Base-by-base conservation (phyloP, 2,797 vertebrate genomes). In the Centroberyx gerrardi region DNA sequence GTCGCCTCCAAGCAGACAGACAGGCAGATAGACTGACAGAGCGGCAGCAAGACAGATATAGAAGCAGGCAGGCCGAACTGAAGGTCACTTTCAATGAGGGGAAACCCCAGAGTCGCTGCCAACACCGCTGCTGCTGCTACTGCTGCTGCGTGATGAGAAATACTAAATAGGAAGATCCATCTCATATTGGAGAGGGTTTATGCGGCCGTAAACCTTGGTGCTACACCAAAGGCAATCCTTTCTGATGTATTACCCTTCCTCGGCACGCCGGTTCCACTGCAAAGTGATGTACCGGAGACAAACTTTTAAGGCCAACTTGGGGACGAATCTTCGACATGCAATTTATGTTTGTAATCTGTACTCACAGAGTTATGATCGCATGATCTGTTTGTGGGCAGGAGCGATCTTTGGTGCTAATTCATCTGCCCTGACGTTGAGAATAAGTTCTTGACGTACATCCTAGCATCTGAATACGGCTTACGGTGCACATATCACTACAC, bases 51-150 rank as follows among this genome's bases (percentile, higher is more conserved):
- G 46, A 66, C 28, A 36, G 72, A 53, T 55, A 49, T 14, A 61
- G 38, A 51, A 51, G 62, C 28, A 51, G 64, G 60, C 72, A 53
- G 48, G 58, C 66, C 49, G 72, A 66, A 7, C 46, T 80, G 78
- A 88, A 90, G 85, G 85, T 89, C 84, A 69, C 18, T 28, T 62
- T 77, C 28, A 72, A 2, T 18, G 76, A 82, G 63, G 88, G 84
- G 78, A 86, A 91, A 83, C 75, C 85, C 86, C 80, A 2, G 65
- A 72, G 38, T 73, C 0, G 0, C 38, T 52, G 71, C 73, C 81
- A 72, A 0, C 0, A 8, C 62, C 46, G 17, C 73, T 22, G 53
- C 67, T 6, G 18, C 63, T 22, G 51, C 72, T 72, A 49, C 66
- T 5, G 18, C 63, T 22, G 51, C 72, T 72, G 63, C 2, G 15